Evolutionary conservation across 2,888 invertebrate genomes (phyloP).

Genomic region (Leptinotarsa juncta): DNA sequence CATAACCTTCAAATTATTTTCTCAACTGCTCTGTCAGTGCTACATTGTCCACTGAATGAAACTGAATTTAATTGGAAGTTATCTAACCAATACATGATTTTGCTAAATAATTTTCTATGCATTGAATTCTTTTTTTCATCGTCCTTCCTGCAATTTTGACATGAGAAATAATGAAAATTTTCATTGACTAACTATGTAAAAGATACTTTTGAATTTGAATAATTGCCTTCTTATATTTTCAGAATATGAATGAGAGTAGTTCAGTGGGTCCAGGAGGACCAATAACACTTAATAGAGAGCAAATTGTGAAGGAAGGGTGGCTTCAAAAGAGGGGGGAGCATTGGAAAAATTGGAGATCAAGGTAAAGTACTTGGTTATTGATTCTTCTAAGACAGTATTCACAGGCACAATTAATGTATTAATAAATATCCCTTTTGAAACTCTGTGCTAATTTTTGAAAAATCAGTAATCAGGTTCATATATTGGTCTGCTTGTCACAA

Average conservation of each 20-base stretch:
- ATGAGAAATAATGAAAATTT: no score
- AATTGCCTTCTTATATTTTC: background rate
- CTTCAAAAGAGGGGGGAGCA: slow-evolving; percentile 97
- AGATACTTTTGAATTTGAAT: no score
- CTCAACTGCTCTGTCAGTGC: background rate
- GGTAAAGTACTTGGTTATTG: slow-evolving; percentile 64
- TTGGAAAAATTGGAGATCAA: slow-evolving; percentile 97
- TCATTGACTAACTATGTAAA: no score
- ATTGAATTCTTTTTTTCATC: no score
- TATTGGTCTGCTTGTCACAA: no score
- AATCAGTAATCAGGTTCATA: no score
- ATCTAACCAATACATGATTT: background rate
- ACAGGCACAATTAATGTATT: no score
- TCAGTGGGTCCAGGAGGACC: slow-evolving; percentile 41
- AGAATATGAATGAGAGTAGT: slow-evolving; percentile 45
- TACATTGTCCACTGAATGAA: background rate
- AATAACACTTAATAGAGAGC: slow-evolving; percentile 49
- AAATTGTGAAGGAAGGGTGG: slow-evolving; percentile 87
- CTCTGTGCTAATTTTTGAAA: no score
- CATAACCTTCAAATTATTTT: slow-evolving; percentile 8
- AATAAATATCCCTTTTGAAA: no score
- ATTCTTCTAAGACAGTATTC: no score
- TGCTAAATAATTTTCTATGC: background rate
- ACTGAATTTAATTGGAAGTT: background rate
- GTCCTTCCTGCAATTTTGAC: no score